phyloP scores from a whole-genome alignment of 1,140 invertebrate genomes.

The Cherax quadricarinatus region DNA sequence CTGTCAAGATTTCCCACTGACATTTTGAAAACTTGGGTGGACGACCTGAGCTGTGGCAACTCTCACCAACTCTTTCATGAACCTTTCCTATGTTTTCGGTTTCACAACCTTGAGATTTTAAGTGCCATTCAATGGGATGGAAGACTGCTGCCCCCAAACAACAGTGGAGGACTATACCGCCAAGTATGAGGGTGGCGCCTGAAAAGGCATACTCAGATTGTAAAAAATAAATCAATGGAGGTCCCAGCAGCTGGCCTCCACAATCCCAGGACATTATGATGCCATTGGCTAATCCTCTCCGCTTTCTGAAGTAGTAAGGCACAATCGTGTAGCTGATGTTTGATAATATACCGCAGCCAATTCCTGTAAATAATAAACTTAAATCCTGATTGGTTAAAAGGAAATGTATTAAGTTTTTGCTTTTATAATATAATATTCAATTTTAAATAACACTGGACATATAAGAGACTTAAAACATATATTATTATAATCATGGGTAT shows the following conservation, averaged over 20 bases:
- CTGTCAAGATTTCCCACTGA: background rate
- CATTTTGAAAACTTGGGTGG: background rate
- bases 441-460: no score
- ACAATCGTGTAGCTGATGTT: slow-evolving; percentile 40
- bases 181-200: slow-evolving; percentile 49
- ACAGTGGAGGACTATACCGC: slow-evolving; percentile 33
- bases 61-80: background rate
- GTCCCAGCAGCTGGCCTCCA: slow-evolving; percentile 42
- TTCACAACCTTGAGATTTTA: background rate
- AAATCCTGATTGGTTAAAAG: no score
- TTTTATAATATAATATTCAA: no score
- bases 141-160: slow-evolving; percentile 39
- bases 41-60: background rate
- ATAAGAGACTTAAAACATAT: no score
- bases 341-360: slow-evolving; percentile 25
- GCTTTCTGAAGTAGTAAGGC: slow-evolving; percentile 40
- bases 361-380: background rate
- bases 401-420: no score
- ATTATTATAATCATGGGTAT: no score
- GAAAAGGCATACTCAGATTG: slow-evolving; percentile 40
- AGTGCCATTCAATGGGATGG: slow-evolving; percentile 57
- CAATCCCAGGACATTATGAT: slow-evolving; percentile 46
- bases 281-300: slow-evolving; percentile 54
- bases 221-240: slow-evolving; percentile 40
- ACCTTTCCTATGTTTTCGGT: background rate